These are phyloP conservation scores for Agrenia bidenticulata DNA, from an alignment of 2,888 invertebrate genomes.

Conservation along the genomic window DNA sequence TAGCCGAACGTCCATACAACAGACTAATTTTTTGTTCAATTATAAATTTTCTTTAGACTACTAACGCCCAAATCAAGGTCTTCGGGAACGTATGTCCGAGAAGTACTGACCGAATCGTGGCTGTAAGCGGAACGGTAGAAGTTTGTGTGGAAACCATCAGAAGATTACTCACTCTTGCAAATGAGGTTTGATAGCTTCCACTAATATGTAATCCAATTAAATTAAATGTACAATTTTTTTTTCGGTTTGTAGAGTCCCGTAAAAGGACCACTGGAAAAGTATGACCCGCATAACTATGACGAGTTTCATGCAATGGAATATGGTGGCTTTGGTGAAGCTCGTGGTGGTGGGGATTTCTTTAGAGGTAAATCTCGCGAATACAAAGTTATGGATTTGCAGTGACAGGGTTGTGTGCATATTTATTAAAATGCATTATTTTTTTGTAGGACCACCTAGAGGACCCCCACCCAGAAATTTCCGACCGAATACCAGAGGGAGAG, in stretches of 20 bases:
- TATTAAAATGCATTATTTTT: not conserved
- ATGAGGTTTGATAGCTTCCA: constrained; percentile 74
- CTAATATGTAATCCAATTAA: not conserved
- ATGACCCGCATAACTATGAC: constrained; percentile 95
- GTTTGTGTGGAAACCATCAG: constrained; percentile 78
- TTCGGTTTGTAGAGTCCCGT: constrained; percentile 67
- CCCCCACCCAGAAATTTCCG: constrained; percentile 10
- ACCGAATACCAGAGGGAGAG: constrained; percentile 15
- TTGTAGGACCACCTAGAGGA: constrained; percentile 9
- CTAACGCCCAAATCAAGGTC: constrained; percentile 91
- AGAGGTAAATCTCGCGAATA: constrained; percentile 45
- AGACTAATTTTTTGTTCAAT: too few relatives aligned
- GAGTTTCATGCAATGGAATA: constrained; percentile 92
- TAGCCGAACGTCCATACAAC: too few relatives aligned
- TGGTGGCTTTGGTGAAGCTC: constrained; percentile 76
- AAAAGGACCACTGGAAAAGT: constrained; percentile 79
- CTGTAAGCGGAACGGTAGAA: constrained; percentile 56
- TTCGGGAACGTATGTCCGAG: constrained; percentile 87
- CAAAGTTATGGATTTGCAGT: too few relatives aligned
- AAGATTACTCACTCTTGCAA: constrained; percentile 83
- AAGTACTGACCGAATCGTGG: constrained; percentile 95
- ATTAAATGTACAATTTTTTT: not conserved
- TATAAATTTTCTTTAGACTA: constrained; percentile 68
- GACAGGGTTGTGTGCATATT: too few relatives aligned
- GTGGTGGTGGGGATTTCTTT: constrained; percentile 55